These are phyloP conservation scores for Drosophila nr. medialis DNA, from an alignment of 2,888 invertebrate genomes.

Conservation along the genomic window DNA sequence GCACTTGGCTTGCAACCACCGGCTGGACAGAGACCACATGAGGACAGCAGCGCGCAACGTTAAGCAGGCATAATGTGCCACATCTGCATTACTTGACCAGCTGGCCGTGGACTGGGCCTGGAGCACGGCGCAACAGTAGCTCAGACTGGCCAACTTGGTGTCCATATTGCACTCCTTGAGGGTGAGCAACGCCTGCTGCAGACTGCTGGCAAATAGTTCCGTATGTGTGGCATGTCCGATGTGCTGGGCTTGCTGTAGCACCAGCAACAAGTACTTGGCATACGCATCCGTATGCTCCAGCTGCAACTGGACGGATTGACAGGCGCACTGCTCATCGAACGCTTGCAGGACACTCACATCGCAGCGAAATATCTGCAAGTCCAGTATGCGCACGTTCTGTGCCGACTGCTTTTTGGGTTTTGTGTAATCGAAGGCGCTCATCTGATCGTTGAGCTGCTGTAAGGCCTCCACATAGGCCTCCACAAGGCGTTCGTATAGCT, in stretches of 20 bases:
- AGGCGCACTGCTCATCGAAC: constrained; percentile 66
- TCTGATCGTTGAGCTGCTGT: constrained; percentile 56
- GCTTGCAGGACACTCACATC: constrained; percentile 62
- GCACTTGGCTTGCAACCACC: constrained; percentile 70
- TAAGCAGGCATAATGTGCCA: constrained; percentile 51
- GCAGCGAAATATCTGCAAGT: constrained; percentile 59
- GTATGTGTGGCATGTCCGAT: constrained; percentile 72
- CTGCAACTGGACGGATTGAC: constrained; percentile 59
- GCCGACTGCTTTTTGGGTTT: constrained; percentile 12
- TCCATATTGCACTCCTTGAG: constrained; percentile 73
- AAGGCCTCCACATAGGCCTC: constrained; percentile 71
- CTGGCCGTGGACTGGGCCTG: constrained; percentile 32
- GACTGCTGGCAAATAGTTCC: constrained; percentile 60
- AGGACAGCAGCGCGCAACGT: constrained; percentile 59
- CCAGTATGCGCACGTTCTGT: constrained; percentile 4
- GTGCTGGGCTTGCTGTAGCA: constrained; percentile 69
- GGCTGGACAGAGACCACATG: constrained; percentile 67
- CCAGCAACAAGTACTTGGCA: constrained; percentile 63
- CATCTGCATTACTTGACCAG: constrained; percentile 30
- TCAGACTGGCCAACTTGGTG: constrained; percentile 72
- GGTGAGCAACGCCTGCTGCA: constrained; percentile 62
- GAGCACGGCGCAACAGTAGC: constrained; percentile 70
- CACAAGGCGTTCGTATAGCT: constrained; percentile 72
- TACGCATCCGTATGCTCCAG: constrained; percentile 59
- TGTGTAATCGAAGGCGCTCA: constrained; percentile 44